phyloP scores from a whole-genome alignment of 2,888 invertebrate genomes.

The Papilio elwesi region DNA sequence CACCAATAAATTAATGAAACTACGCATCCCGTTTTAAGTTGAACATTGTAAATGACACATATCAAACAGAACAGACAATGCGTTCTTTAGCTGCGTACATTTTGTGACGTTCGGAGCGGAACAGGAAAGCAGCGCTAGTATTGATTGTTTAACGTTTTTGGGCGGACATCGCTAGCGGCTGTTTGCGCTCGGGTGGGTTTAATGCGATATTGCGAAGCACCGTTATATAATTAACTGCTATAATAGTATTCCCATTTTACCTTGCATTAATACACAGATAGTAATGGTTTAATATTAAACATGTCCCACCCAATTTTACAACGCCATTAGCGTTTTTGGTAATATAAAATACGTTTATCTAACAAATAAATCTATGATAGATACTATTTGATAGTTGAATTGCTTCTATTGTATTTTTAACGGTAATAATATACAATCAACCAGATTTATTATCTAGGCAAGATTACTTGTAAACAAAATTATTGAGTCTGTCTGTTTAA shows the following conservation, averaged over 20 bases:
- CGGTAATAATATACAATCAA: too few relatives aligned
- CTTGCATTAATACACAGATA: constrained; percentile 27
- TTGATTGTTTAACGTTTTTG: constrained; percentile 42
- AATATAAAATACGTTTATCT: constrained; percentile 9
- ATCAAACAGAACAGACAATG: too few relatives aligned
- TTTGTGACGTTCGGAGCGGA: constrained; percentile 22
- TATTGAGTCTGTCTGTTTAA: too few relatives aligned
- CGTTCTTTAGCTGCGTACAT: constrained; percentile 28
- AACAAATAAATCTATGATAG: constrained; percentile 8
- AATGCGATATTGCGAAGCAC: constrained; percentile 39
- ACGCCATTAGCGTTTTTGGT: constrained; percentile 13
- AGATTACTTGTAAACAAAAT: too few relatives aligned
- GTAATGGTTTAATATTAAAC: constrained; percentile 36
- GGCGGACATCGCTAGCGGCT: constrained; percentile 39
- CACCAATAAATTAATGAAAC: too few relatives aligned
- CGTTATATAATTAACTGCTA: constrained; percentile 41
- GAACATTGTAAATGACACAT: too few relatives aligned
- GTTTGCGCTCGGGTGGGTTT: constrained; percentile 38
- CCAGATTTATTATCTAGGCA: too few relatives aligned
- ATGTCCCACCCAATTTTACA: constrained; percentile 19
- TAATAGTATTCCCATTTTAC: constrained; percentile 36
- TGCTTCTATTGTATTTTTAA: too few relatives aligned
- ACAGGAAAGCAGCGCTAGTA: constrained; percentile 33
- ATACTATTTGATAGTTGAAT: too few relatives aligned
- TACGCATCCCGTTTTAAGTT: too few relatives aligned